A percentile compares a stretch with the other conserved stretches of the same genome.
phyloP scores from a whole-genome alignment of 2,113 vertebrate species.

The Turdus rufiventris region DNA sequence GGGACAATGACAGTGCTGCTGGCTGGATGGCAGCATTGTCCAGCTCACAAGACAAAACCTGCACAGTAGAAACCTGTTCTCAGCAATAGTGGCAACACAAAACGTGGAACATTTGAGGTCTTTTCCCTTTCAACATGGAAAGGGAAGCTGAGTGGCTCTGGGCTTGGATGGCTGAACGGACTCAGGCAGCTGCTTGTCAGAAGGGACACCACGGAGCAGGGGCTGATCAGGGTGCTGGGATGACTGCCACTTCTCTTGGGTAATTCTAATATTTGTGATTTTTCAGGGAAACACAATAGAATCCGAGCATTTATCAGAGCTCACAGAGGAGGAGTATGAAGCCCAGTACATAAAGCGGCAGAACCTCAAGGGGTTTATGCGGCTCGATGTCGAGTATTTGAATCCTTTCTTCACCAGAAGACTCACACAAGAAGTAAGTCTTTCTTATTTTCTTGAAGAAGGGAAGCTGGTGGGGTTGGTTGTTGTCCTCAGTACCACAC shows the following conservation, averaged over 20 bases:
- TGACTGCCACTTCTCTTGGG: neutral
- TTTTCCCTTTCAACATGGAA: neutral
- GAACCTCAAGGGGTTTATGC: slow-evolving; percentile 97
- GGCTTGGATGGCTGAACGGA: neutral
- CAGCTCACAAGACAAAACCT: neutral
- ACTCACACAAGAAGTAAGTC: slow-evolving; percentile 91
- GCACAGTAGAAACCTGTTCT: neutral
- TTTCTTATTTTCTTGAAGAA: neutral
- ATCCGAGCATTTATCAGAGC: slow-evolving; percentile 92
- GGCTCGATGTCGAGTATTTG: slow-evolving; percentile 95
- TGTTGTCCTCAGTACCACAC: neutral
- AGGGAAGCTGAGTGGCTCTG: neutral
- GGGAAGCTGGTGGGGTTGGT: neutral
- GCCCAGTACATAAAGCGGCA: slow-evolving; percentile 91
- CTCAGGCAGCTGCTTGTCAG: neutral
- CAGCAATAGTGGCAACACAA: neutral
- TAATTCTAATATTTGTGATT: neutral
- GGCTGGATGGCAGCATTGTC: neutral
- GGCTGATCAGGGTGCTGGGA: neutral
- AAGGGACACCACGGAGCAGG: neutral
- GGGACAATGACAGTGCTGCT: neutral
- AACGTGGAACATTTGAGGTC: neutral
- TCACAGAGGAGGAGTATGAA: slow-evolving; percentile 97
- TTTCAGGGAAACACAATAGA: slow-evolving; percentile 91
- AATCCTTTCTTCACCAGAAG: slow-evolving; percentile 97